Evolutionary conservation across 2,113 vertebrate genomes (phyloP).

Genomic region (Blennius ocellaris): DNA sequence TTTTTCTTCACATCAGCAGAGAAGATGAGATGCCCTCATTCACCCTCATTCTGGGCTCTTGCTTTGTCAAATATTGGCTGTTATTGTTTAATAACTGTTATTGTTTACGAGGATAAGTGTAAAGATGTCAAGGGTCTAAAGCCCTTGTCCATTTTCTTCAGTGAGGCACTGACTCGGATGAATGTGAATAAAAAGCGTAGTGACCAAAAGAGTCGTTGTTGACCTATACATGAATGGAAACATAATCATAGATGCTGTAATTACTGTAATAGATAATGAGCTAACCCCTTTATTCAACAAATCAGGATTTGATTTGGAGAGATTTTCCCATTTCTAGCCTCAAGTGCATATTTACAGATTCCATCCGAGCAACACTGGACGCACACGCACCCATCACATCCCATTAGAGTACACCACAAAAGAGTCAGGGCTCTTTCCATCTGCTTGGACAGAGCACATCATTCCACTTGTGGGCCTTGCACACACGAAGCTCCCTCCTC

Average conservation of each 20-base stretch:
- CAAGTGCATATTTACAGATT: conserved; percentile 33
- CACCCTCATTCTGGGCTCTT: conserved; percentile 16
- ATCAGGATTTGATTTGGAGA: background rate
- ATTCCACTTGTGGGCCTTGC: conserved; percentile 55
- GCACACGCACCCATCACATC: conserved; percentile 40
- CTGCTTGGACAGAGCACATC: conserved; percentile 40
- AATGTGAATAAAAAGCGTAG: too few species aligned
- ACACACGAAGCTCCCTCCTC: conserved; percentile 37
- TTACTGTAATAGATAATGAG: too few species aligned
- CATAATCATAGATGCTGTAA: too few species aligned
- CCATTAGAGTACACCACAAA: conserved; percentile 48
- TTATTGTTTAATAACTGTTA: too few species aligned
- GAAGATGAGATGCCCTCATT: conserved; percentile 29
- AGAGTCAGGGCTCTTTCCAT: conserved; percentile 46
- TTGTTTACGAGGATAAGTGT: conserved; percentile 7
- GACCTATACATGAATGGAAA: too few species aligned
- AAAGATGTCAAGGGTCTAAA: background rate
- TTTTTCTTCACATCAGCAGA: conserved; percentile 42
- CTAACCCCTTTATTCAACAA: background rate
- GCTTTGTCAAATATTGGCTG: background rate
- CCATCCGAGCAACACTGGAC: conserved; percentile 9
- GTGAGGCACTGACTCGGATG: background rate
- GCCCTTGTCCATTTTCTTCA: background rate
- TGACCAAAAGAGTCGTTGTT: too few species aligned
- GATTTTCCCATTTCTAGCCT: conserved; percentile 5